These are phyloP conservation scores for Trichonephila clavipes DNA, from an alignment of 1,140 invertebrate genomes.

Conservation along the genomic window DNA sequence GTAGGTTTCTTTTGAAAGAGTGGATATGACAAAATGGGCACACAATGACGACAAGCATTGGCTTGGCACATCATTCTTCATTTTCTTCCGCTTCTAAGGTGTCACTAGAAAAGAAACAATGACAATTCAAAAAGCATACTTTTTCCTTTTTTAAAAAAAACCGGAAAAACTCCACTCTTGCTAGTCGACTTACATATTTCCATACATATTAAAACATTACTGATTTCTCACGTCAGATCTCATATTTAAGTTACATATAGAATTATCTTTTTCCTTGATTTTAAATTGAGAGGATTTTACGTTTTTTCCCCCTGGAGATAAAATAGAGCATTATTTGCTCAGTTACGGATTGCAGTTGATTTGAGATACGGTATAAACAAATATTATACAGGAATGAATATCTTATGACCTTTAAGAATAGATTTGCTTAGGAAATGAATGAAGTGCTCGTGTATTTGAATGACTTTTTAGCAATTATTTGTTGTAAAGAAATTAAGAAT, in stretches of 20 bases:
- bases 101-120: not conserved
- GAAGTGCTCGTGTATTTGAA: too few relatives aligned
- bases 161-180: not conserved
- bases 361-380: too few relatives aligned
- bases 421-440: too few relatives aligned
- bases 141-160: not conserved
- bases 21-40: slow-evolving; percentile 22
- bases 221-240: not conserved
- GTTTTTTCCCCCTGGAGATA: too few relatives aligned
- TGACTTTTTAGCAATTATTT: too few relatives aligned
- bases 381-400: too few relatives aligned
- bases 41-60: not conserved
- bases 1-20: not conserved
- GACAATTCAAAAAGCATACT: not conserved
- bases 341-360: too few relatives aligned
- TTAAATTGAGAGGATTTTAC: too few relatives aligned
- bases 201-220: not conserved
- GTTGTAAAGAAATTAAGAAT: too few relatives aligned
- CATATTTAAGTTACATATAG: not conserved
- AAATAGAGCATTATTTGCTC: too few relatives aligned
- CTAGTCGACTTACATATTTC: not conserved
- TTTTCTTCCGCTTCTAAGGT: not conserved
- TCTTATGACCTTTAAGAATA: too few relatives aligned
- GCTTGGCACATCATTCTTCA: slow-evolving; percentile 5
- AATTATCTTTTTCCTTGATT: too few relatives aligned